Evolutionary conservation across 2,113 vertebrate genomes (phyloP), one percentile per base, ranked within the genome.

Genomic region (Mormoops blainvillei): DNA sequence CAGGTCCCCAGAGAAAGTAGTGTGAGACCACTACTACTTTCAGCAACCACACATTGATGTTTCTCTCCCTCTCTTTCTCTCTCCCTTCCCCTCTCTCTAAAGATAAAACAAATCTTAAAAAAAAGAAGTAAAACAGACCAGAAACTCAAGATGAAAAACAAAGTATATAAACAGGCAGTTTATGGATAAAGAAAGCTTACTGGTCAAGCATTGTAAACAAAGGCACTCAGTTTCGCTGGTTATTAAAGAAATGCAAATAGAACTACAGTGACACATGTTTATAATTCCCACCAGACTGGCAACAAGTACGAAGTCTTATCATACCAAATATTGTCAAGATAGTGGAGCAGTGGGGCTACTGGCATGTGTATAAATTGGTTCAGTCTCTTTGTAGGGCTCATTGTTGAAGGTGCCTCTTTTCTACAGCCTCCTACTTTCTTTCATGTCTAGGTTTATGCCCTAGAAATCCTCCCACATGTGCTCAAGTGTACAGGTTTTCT

Each of bases 221-320:
- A 87, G 28, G 15, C 15, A 33, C 20, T 73, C n/a, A 90, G 70
- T 5, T 28, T 85, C 24, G 1, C 22, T 81, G 50, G 56, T 85
- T 52, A 84, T 91, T 87, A 91, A 58, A 45, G 12, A 83, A 95
- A 86, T 80, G 10, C n/a, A 95, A 74, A 71, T 86, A 80, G 92
- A 92, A 56, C 36, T 2, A 65, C 6, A 36, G 31, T 80, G 63
- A 93, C 61, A 70, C 50, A 26, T 61, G 12, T 12, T 24, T 28
- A 65, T 31, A 81, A 88, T 71, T 84, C 71, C 50, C 81, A 71
- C 31, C 45, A 88, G 15, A 65, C 7, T 80, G 61, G 38, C 4
- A 81, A 78, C 58, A 87, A 86, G 2, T 18, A 71, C 50, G n/a
- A 77, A 88, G 7, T 67, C 54, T 96, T 56, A 78, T 28, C 28